Conservation (phyloP, 2,888 invertebrate genomes). For the Mystacides longicornis region DNA sequence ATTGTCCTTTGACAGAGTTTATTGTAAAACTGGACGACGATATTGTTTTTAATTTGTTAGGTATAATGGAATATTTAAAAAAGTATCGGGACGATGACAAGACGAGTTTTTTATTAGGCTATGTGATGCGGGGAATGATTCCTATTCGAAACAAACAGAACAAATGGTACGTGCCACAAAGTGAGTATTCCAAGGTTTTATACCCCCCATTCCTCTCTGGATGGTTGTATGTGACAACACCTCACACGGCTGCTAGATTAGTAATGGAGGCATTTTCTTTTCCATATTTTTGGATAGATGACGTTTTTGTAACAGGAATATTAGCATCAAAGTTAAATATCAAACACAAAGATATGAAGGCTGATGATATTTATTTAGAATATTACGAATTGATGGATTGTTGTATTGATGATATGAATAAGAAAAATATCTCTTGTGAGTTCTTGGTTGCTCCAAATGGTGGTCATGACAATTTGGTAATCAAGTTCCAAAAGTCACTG, state of each 20-base stretch:
- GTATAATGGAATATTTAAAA: constrained; percentile 42
- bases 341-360: constrained; percentile 47
- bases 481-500: constrained; percentile 56
- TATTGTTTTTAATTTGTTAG: constrained; percentile 62
- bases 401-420: constrained; percentile 57
- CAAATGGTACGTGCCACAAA: constrained; percentile 71
- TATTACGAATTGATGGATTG: constrained; percentile 68
- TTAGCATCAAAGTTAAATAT: constrained; percentile 53
- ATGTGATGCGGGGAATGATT: constrained; percentile 54
- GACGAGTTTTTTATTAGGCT: constrained; percentile 54
- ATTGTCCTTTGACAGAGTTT: constrained; percentile 49
- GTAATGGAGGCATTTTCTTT: constrained; percentile 46
- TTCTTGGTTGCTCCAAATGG: constrained; percentile 70
- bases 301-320: constrained; percentile 78
- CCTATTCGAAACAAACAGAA: constrained; percentile 60
- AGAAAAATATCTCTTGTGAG: constrained; percentile 55
- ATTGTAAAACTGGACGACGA: constrained; percentile 79
- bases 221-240: constrained; percentile 75
- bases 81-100: constrained; percentile 33
- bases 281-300: constrained; percentile 89
- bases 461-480: constrained; percentile 61
- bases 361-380: constrained; percentile 55
- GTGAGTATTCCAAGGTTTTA: constrained; percentile 52
- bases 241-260: constrained; percentile 52
- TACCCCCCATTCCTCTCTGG: constrained; percentile 78